These are phyloP conservation scores for Anastrepha ludens DNA, from an alignment of 1,140 invertebrate genomes.

Conservation along the genomic window DNA sequence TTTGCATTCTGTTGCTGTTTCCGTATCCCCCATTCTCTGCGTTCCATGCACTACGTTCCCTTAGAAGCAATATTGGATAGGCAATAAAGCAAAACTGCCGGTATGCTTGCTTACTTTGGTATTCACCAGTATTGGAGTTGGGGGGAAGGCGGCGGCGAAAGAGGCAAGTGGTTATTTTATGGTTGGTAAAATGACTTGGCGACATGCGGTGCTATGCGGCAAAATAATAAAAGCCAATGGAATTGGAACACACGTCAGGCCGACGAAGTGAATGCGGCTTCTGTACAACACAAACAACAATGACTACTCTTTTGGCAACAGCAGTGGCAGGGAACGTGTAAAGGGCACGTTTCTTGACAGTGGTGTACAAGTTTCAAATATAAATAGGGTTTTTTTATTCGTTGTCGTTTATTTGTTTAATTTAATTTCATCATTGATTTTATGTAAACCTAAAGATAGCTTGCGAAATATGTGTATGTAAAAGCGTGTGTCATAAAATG, in stretches of 20 bases:
- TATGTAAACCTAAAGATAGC: no score
- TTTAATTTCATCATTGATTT: no score
- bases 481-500: no score
- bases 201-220: conserved; percentile 31
- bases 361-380: no score
- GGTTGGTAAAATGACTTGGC: neutral
- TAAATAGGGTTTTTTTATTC: no score
- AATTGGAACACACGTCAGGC: conserved; percentile 39
- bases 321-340: no score
- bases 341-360: no score
- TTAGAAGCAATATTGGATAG: neutral
- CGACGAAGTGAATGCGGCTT: neutral
- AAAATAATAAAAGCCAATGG: conserved; percentile 36
- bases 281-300: neutral
- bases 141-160: neutral
- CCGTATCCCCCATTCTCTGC: neutral
- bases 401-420: no score
- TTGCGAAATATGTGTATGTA: no score
- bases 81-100: conserved; percentile 47
- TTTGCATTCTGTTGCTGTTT: neutral
- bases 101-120: neutral
- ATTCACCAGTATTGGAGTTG: neutral
- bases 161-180: neutral
- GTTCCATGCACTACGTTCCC: neutral
- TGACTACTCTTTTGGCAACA: no score